Conservation (phyloP, 2,888 invertebrate genomes). For the Conomelus anceps region DNA sequence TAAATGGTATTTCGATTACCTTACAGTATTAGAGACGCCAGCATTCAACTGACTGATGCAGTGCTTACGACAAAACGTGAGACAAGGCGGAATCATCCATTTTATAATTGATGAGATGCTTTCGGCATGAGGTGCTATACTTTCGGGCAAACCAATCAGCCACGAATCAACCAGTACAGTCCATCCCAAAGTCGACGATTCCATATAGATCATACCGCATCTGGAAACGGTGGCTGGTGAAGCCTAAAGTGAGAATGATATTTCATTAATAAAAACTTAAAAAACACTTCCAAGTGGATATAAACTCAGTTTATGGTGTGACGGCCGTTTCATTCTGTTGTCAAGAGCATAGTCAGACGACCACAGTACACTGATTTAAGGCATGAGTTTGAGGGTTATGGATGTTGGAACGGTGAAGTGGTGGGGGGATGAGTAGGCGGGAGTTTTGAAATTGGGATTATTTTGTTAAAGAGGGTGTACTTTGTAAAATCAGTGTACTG, state of each 20-base stretch:
- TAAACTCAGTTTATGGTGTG: too few relatives aligned
- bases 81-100: slow-evolving; percentile 73
- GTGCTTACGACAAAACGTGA: slow-evolving; percentile 63
- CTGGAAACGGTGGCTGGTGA: slow-evolving; percentile 83
- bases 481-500: too few relatives aligned
- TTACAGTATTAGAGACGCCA: slow-evolving; percentile 64
- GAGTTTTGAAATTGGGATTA: too few relatives aligned
- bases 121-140: slow-evolving; percentile 27
- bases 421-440: too few relatives aligned
- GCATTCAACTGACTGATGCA: slow-evolving; percentile 51
- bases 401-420: too few relatives aligned
- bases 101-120: slow-evolving; percentile 54
- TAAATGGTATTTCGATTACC: slow-evolving; percentile 18
- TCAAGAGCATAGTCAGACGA: too few relatives aligned
- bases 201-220: slow-evolving; percentile 88
- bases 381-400: too few relatives aligned
- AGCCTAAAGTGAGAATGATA: slow-evolving; percentile 42
- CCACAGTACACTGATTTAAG: too few relatives aligned
- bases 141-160: slow-evolving; percentile 49
- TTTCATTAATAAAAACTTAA: not conserved
- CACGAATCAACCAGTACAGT: slow-evolving; percentile 73
- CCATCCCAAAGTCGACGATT: slow-evolving; percentile 77
- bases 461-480: too few relatives aligned
- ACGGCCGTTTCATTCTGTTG: too few relatives aligned
- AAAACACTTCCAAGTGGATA: too few relatives aligned